Evolutionary conservation across 2,797 vertebrate genomes (phyloP).

Genomic region (Malacoraja senta): DNA sequence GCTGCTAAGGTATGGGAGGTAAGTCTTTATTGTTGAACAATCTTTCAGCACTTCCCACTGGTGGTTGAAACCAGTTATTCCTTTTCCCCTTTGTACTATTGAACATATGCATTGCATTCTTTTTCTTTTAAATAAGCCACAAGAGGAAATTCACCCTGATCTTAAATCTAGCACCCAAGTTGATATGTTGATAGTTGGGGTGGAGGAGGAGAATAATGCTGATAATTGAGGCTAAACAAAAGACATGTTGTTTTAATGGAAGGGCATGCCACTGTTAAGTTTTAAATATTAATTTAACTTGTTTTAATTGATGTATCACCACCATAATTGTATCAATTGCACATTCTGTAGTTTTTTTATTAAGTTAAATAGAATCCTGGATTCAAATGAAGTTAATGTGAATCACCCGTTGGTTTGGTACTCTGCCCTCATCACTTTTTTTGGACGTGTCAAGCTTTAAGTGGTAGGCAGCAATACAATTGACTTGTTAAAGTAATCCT

Average conservation of each 20-base stretch:
- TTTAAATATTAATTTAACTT: background rate
- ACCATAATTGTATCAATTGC: background rate
- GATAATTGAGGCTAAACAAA: background rate
- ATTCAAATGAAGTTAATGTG: background rate
- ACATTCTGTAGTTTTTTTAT: background rate
- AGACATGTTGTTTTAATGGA: background rate
- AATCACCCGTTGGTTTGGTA: background rate
- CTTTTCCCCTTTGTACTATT: background rate
- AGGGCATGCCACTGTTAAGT: background rate
- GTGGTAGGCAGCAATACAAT: background rate
- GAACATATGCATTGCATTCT: background rate
- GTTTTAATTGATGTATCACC: background rate
- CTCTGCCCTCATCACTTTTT: background rate
- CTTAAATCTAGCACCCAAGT: background rate
- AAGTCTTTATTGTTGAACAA: background rate
- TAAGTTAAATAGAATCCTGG: too few species aligned
- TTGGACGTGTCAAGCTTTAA: background rate
- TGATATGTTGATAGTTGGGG: background rate
- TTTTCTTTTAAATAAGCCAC: background rate
- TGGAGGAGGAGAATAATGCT: background rate
- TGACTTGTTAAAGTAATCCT: background rate
- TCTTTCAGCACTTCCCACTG: background rate
- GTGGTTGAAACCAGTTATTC: background rate
- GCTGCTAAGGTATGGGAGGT: background rate
- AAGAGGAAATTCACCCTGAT: background rate